Percentiles rank a stretch among this genome's conserved stretches.
Conservation (phyloP, 2,113 vertebrate genomes). For the Phylloscopus whistleri region DNA sequence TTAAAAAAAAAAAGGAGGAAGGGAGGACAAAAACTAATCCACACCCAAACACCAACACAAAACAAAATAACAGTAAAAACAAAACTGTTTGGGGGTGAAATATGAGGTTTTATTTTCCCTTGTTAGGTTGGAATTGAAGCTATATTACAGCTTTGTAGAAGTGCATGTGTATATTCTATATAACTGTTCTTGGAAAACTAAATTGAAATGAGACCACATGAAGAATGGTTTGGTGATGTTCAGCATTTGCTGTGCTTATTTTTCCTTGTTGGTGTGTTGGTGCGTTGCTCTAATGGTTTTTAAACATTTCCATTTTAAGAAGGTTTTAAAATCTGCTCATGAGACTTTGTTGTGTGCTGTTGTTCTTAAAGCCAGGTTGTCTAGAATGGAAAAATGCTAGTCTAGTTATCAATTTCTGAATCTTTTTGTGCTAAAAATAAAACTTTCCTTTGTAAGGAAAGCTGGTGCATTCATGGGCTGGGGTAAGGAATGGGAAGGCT, state of each 20-base stretch:
- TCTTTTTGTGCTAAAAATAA: not conserved
- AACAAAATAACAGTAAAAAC: not conserved
- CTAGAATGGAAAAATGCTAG: not conserved
- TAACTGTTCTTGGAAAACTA: not conserved
- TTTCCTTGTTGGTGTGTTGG: not conserved
- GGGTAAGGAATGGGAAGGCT: not conserved
- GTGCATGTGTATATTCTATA: not conserved
- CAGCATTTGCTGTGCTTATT: not conserved
- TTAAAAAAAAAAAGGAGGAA: not conserved
- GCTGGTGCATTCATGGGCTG: fast-evolving
- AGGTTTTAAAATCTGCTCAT: not conserved
- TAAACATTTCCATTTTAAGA: not conserved
- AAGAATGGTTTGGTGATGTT: not conserved
- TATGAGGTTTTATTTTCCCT: not conserved
- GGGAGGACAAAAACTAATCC: not conserved
- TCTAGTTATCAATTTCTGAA: not conserved
- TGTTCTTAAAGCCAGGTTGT: not conserved
- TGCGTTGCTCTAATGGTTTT: not conserved
- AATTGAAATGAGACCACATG: not conserved
- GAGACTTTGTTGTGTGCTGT: not conserved
- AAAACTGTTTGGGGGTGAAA: not conserved
- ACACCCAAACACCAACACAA: not conserved
- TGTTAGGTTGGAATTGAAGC: not conserved
- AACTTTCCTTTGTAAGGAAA: not conserved
- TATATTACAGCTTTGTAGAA: not conserved